These are phyloP conservation scores for Synanthedon tipuliformis DNA, from an alignment of 2,888 invertebrate genomes.

Conservation along the genomic window DNA sequence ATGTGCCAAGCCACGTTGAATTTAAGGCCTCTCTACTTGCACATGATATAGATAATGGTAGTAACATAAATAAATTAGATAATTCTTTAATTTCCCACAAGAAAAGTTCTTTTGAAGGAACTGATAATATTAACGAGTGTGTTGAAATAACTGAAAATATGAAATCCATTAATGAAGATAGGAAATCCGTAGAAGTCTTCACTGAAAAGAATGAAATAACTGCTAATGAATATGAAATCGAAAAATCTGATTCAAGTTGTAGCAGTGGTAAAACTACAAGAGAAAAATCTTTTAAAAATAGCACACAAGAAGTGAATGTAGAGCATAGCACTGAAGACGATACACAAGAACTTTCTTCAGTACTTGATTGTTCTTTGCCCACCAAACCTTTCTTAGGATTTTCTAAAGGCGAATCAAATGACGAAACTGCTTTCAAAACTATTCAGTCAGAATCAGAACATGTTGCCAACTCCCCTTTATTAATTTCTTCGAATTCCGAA, in stretches of 20 bases:
- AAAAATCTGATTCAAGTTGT: too few relatives aligned
- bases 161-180: not conserved
- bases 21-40: too few relatives aligned
- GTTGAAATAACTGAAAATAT: not conserved
- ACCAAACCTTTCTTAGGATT: conserved; percentile 9
- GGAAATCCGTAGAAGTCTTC: not conserved
- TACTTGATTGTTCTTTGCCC: conserved; percentile 3
- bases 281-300: too few relatives aligned
- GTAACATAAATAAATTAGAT: not conserved
- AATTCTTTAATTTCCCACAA: not conserved
- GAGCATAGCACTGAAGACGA: not conserved
- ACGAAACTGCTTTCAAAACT: conserved; percentile 12
- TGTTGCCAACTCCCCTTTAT: too few relatives aligned
- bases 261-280: too few relatives aligned
- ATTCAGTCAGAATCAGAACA: not conserved
- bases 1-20: not conserved
- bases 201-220: not conserved
- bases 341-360: not conserved
- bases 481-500: not conserved
- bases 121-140: not conserved
- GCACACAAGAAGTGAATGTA: too few relatives aligned
- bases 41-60: not conserved
- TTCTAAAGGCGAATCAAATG: conserved; percentile 17
- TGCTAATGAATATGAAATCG: too few relatives aligned
- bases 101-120: not conserved